Conservation (phyloP, 2,113 vertebrate genomes). For the Cryptomyrus ogoouensis region DNA sequence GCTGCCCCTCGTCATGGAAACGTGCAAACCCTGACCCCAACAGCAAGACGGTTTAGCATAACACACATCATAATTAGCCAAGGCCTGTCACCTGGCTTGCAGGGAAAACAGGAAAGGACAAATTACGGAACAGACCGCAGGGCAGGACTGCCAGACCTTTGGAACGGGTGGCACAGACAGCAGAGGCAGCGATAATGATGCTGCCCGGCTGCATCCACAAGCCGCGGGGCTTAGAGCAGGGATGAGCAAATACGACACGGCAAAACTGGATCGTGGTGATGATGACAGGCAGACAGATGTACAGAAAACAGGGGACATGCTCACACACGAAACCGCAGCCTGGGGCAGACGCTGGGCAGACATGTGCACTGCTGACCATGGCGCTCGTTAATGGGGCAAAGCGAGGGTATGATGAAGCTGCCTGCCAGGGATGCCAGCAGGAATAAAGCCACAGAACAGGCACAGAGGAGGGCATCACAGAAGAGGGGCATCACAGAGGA, state of each 20-base stretch:
- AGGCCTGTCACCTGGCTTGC: background rate
- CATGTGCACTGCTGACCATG: background rate
- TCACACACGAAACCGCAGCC: background rate
- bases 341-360: background rate
- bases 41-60: slow-evolving; percentile 1
- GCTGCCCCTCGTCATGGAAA: background rate
- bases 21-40: background rate
- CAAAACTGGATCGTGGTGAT: background rate
- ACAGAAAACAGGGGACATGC: background rate
- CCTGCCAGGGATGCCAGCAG: background rate
- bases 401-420: background rate
- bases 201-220: background rate
- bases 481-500: too few relatives aligned
- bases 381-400: background rate
- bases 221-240: background rate
- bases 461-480: background rate
- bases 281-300: background rate
- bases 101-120: background rate
- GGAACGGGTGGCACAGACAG: background rate
- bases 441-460: background rate
- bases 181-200: background rate
- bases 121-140: background rate
- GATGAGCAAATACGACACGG: background rate
- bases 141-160: background rate
- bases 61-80: slow-evolving; percentile 11